Evolutionary conservation across 2,113 vertebrate species (phyloP), one percentile per base, ranked within the genome.

Genomic region (Nannospalax galili): DNA sequence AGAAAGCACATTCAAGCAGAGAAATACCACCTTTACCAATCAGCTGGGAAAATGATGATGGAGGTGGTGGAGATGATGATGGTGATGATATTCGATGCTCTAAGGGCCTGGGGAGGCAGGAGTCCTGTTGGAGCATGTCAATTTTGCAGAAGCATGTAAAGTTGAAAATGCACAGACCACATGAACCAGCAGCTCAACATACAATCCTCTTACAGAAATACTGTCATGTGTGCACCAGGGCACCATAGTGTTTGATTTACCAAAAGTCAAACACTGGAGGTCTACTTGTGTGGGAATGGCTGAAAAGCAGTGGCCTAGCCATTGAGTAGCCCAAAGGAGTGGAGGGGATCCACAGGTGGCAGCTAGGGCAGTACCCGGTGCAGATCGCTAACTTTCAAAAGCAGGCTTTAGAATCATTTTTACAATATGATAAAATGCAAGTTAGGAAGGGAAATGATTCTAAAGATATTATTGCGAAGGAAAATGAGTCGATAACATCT

Each of bases 361-460:
- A 60, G 24, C 52, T 32, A 73, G 56, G 73, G n/a, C 15, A 14
- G 2, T 19, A 12, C 30, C 74, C 40, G 75, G 56, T 85, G 52
- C 0, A 8, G 35, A 40, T 30, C 6, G 8, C 58, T 88, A 30
- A 65, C 5, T 48, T 91, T 69, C 62, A 52, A 73, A 93, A 79
- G 22, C 35, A 42, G 40, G 37, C n/a, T 89, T 52, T 80, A 88
- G 56, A 82, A n/a, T 81, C n/a, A 42, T 45, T 67, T 88, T 48
- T 74, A 69, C 15, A 88, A 48, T 70, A 12, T 24, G 74, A 67
- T 37, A 65, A 74, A 37, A 52, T 74, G 7, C 81, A 74, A 37
- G 19, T 88, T 78, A 78, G 64, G 86, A 80, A 62, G 52, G 60
- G 82, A 84, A 75, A 35, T 1, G 11, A 37, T 89, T 22, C 6